Conservation (phyloP, 2,113 vertebrate species). For the Eira barbara region DNA sequence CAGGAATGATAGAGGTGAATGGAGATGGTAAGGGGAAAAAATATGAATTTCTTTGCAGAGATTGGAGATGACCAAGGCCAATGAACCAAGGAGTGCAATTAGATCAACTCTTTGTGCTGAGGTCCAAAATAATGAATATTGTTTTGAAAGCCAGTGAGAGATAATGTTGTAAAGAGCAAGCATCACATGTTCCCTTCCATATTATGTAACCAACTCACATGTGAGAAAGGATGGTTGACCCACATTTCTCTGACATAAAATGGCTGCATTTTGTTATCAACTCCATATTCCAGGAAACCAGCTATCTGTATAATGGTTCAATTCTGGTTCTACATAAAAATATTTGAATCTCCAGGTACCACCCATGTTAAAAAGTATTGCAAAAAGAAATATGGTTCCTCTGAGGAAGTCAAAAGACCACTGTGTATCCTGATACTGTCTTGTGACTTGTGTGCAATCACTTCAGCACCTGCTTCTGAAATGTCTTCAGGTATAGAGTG, state of each 20-base stretch:
- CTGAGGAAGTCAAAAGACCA: not conserved
- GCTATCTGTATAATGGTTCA: not conserved
- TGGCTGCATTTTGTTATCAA: not conserved
- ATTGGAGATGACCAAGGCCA: not conserved
- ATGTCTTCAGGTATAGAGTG: rapidly evolving
- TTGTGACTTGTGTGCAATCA: not conserved
- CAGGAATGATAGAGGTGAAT: not conserved
- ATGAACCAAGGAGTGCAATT: not conserved
- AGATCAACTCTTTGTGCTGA: not conserved
- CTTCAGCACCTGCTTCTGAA: not conserved
- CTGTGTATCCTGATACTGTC: not conserved
- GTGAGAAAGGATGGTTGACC: not conserved
- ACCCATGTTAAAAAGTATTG: not conserved
- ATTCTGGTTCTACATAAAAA: not conserved
- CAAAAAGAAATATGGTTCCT: not conserved
- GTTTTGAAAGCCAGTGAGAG: not conserved
- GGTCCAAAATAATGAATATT: not conserved
- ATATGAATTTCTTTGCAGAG: not conserved
- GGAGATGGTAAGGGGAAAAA: not conserved
- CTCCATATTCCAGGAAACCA: not conserved
- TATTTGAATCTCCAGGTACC: not conserved
- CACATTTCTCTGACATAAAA: not conserved
- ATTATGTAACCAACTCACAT: not conserved
- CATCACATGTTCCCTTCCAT: not conserved
- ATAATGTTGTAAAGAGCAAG: not conserved